Evolutionary conservation across 1,140 invertebrate genomes (phyloP).

Genomic region (Heliconius melpomene): DNA sequence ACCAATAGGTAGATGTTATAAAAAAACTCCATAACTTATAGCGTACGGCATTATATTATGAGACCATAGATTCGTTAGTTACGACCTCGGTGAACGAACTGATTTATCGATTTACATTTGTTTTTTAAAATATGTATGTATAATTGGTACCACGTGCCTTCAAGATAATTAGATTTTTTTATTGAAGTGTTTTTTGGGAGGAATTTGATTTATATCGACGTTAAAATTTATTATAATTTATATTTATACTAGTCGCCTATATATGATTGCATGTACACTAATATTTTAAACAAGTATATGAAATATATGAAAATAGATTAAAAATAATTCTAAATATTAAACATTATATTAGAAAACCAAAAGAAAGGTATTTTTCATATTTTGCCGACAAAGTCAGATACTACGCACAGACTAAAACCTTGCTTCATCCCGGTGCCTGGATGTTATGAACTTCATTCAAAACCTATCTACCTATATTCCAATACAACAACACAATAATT

Average conservation of each 20-base stretch:
- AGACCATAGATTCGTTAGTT: conserved; percentile 30
- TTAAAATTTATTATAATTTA: too few species aligned
- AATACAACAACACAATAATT: not conserved
- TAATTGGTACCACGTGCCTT: conserved; percentile 4
- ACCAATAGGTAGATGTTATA: not conserved
- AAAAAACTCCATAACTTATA: conserved; percentile 31
- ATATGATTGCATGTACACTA: too few species aligned
- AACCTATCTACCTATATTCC: not conserved
- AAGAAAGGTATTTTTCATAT: too few species aligned
- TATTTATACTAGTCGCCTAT: too few species aligned
- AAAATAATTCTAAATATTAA: too few species aligned
- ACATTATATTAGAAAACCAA: too few species aligned
- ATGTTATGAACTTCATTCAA: too few species aligned
- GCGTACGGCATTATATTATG: conserved; percentile 14
- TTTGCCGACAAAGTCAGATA: too few species aligned
- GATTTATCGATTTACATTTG: conserved; percentile 14
- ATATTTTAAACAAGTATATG: not conserved
- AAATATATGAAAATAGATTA: not conserved
- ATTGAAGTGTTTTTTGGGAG: not conserved
- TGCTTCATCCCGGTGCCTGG: too few species aligned
- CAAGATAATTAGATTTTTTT: not conserved
- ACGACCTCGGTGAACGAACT: conserved; percentile 28
- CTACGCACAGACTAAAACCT: too few species aligned
- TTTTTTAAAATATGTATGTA: not conserved
- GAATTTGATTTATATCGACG: not conserved